phyloP scores from a whole-genome alignment of 2,113 vertebrate species.

The Falco punctatus region DNA sequence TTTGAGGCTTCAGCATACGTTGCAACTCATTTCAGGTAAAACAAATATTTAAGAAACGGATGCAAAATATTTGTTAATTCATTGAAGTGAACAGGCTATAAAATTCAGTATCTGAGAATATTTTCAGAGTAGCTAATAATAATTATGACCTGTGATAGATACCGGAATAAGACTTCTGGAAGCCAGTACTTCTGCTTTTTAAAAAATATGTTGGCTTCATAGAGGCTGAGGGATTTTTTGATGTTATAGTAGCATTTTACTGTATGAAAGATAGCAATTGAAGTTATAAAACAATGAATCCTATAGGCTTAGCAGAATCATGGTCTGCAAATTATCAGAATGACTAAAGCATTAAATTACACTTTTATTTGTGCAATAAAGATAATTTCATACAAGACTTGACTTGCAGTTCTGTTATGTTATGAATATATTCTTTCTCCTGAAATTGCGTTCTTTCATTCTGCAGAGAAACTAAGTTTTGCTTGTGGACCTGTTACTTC shows the following conservation, averaged over 20 bases:
- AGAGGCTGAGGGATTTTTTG: not conserved
- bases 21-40: not conserved
- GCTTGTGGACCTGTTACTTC: not conserved
- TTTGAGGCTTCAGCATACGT: not conserved
- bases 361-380: not conserved
- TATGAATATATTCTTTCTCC: not conserved
- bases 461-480: not conserved
- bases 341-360: constrained; percentile 10
- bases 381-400: not conserved
- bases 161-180: not conserved
- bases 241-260: not conserved
- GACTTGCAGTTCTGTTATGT: not conserved
- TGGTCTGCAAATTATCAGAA: not conserved
- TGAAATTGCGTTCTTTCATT: not conserved
- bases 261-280: not conserved
- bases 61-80: not conserved
- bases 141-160: not conserved
- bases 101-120: not conserved
- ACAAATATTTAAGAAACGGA: not conserved
- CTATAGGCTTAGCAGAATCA: not conserved
- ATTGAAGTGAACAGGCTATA: not conserved
- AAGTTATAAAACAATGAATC: not conserved
- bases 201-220: not conserved
- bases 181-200: not conserved
- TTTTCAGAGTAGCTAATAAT: not conserved